Evolutionary conservation across 2,888 invertebrate species (phyloP), one percentile per base, ranked within the genome.

Genomic region (Erebia epiphron): DNA sequence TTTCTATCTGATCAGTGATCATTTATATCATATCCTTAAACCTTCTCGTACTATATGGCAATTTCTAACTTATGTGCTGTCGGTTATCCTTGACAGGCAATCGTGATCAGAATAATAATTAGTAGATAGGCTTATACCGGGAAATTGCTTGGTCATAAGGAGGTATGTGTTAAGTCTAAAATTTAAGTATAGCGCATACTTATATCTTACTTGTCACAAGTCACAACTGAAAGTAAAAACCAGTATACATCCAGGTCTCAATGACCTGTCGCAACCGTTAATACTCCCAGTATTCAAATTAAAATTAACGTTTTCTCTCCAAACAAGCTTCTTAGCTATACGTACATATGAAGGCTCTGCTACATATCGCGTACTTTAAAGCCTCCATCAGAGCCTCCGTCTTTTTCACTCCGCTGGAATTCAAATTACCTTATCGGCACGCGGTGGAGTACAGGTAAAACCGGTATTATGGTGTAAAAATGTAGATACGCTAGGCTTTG

Each of bases 381-480:
- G 82, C 85, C 84, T 86, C 78, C 82, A 78, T 79, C 79, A 79
- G 82, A 88, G 83, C 87, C 86, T 90, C 86, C 78, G 84, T 91
- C 90, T 90, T 92, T 90, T 88, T 92, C 91, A 85, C 90, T 89
- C 92, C 79, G 79, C 84, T 86, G 89, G 92, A 90, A 92, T 93
- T 90, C 86, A 86, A 91, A 91, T 90, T 88, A 86, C 89, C 88
- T 90, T 91, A 92, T 89, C 88, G 87, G 90, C 86, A 88, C 86
- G 86, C 87, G 82, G 85, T 81, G 78, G 78, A 77, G 80, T 84
- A 86, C 91, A 92, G 91, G 91, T 92, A 90, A 89, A 90, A 91
- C 92, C 86, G 81, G 88, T 91, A 89, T 89, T 86, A 91, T 76
- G 75, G 79, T 81, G 81, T 79, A 74, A 86, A 86, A 86, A 82